Evolutionary conservation across 2,888 invertebrate species (phyloP), one percentile per base, ranked within the genome.

Genomic region (Conchocele bisecta): DNA sequence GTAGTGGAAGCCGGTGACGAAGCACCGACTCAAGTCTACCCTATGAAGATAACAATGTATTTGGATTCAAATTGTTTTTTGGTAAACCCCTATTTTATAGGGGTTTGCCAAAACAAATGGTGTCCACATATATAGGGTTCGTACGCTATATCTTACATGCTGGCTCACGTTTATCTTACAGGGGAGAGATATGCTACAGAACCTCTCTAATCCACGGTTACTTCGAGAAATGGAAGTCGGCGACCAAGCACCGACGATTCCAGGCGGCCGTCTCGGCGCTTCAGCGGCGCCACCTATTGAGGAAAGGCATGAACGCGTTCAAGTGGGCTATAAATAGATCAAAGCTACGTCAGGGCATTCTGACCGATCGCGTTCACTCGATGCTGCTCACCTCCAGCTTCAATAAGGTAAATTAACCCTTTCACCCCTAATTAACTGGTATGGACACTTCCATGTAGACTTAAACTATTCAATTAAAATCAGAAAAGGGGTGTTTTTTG

Each of bases 301-400:
- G 58, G 59, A 87, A 87, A 65, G 86, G 86, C 3, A 73, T 87
- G 69, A 79, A 82, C 29, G 87, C 83, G 1, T 83, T 87, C 53
- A 79, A 74, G 48, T 86, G 86, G 85, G 84, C 87, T n/a, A 82
- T 87, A 44, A 83, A 80, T 58, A 70, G 83, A 1, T 85, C 85
- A 9, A 79, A 78, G 42, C 78, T 84, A 20, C 72, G 80, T 41
- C 74, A 75, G 33, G 79, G 82, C 48, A 85, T 79, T n/a, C 76
- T 86, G n/a, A 78, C 81, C 56, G 66, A 75, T 26, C 76, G 76
- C 31, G 67, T 84, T 15, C 76, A 75, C 17, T 59, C 48, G 7
- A 79, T 83, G 33, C 54, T 75, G 20, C 24, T 84, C 17, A 65
- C 70, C 1, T 61, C 78, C 13, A 61, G 64, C 22, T 86, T 86